A percentile compares a stretch with the other conserved stretches of the same genome.
These are phyloP conservation scores for Cephus nigrinus DNA, from an alignment of 2,888 invertebrate species.

Conservation along the genomic window DNA sequence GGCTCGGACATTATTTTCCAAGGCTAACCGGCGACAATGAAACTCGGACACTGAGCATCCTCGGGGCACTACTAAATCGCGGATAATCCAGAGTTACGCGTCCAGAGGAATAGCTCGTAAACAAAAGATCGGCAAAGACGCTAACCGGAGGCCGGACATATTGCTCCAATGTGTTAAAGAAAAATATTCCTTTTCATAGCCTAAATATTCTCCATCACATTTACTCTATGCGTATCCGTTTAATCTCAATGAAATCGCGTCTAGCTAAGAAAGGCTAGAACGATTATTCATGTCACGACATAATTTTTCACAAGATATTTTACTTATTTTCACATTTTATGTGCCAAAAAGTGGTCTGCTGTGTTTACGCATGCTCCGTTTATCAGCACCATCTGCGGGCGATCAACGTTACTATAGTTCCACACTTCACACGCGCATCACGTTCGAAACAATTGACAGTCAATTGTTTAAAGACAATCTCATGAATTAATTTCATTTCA, in stretches of 20 bases:
- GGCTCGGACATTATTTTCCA: slow-evolving; percentile 48
- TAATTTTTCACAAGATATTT: slow-evolving; percentile 9
- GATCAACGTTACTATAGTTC: background rate
- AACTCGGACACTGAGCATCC: slow-evolving; percentile 2
- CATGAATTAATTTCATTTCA: background rate
- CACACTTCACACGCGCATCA: background rate
- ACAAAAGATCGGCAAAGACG: slow-evolving; percentile 50
- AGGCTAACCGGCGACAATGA: background rate
- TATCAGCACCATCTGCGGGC: slow-evolving; percentile 1
- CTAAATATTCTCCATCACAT: background rate
- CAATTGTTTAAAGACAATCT: background rate
- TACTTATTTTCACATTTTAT: slow-evolving; percentile 22
- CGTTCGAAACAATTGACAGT: background rate
- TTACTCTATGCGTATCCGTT: background rate
- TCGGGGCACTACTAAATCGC: background rate
- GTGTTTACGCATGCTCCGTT: slow-evolving; percentile 26
- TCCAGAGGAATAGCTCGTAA: slow-evolving; percentile 36
- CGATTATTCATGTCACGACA: slow-evolving; percentile 11
- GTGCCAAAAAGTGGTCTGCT: slow-evolving; percentile 29
- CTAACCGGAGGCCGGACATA: slow-evolving; percentile 53
- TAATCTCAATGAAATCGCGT: background rate
- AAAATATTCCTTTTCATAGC: background rate
- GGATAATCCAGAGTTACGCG: background rate
- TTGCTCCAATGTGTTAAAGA: slow-evolving; percentile 27
- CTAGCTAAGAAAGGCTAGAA: background rate